phyloP scores from a whole-genome alignment of 2,888 invertebrate genomes.

The Mesorhabditis spiculigera region DNA sequence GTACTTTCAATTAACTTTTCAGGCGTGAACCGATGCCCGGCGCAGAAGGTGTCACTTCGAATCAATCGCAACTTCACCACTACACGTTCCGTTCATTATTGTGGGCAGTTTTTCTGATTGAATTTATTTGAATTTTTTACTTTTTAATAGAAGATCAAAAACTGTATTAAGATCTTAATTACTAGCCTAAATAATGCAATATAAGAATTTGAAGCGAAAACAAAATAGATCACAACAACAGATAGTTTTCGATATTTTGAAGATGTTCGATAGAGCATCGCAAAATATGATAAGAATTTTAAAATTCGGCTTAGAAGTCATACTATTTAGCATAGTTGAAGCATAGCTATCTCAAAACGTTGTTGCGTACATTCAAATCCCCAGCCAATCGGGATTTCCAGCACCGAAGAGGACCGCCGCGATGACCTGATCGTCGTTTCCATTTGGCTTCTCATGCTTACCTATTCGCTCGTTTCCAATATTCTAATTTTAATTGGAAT shows the following conservation, averaged over 20 bases:
- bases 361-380: no score
- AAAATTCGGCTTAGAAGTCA: no score
- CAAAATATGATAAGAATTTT: no score
- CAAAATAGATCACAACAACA: no score
- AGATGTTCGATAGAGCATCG: no score
- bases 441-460: conserved; percentile 47
- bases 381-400: conserved; percentile 19
- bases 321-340: no score
- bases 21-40: neutral
- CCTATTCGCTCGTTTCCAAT: conserved; percentile 50
- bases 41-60: conserved; percentile 3
- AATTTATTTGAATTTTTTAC: neutral
- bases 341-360: no score
- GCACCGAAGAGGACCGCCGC: conserved; percentile 35
- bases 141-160: no score
- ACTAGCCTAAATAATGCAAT: no score
- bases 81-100: conserved; percentile 1
- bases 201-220: no score
- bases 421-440: conserved; percentile 51
- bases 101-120: neutral
- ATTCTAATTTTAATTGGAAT: conserved; percentile 47
- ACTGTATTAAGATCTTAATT: no score
- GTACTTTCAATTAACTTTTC: neutral
- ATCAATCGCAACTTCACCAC: neutral
- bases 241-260: no score